Evolutionary conservation across 2,888 invertebrate genomes (phyloP), one percentile per base, ranked within the genome.

Genomic region (Erebia ligea): DNA sequence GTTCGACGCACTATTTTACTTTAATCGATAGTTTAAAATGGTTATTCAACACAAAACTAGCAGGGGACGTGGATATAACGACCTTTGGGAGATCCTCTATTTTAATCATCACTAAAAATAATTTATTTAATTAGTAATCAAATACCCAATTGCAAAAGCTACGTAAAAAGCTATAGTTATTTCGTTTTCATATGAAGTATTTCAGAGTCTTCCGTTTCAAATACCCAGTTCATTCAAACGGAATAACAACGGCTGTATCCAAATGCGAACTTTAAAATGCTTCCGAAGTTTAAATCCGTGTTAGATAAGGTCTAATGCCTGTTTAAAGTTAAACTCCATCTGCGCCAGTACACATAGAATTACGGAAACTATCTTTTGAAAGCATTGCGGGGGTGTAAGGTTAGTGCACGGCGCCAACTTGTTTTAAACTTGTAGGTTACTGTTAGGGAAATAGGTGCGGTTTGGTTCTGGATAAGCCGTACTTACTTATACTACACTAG

Each of bases 271-370:
- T 67, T 67, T 67, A 67, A 59, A 67, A 67, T 58, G 67, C 67
- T 67, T 48, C 17, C 67, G 42, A 67, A 67, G 67, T 67, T 67
- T 67, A 67, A 58, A 67, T 67, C 67, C 67, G 17, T 67, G 67
- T 67, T 58, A 67, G 67, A 67, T 67, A 67, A 67, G 67, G 67
- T 67, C 67, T 67, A 67, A 67, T 21, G 67, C 67, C 66, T 67
- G 67, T 67, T 67, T 67, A 67, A 62, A 62, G 62, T 62, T 62
- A 62, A 67, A 67, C 67, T 67, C 25, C 58, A 67, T 66, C 66
- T 56, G 66, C 66, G 34, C 34, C 34, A 34, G 34, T 34, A 34
- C 34, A 56, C 66, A 66, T 25, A 50, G 58, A 67, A 50, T 67
- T 67, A 59, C 67, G 48, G 67, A 50, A 67, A 59, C 67, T 67